These are phyloP conservation scores for Cephalopterus ornatus DNA, from an alignment of 2,113 vertebrate genomes.

Conservation along the genomic window DNA sequence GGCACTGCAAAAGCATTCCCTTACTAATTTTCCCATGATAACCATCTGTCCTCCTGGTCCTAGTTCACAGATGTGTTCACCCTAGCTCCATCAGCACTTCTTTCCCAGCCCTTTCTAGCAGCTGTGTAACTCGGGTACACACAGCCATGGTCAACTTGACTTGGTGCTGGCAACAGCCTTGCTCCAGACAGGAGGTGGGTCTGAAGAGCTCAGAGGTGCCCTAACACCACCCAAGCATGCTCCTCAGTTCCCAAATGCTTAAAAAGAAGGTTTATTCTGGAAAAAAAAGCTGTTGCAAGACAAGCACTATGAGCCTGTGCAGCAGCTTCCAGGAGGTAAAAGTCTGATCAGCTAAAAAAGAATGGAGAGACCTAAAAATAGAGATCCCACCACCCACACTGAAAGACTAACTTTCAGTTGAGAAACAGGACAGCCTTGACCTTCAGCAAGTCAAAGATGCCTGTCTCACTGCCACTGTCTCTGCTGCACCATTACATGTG, in stretches of 20 bases:
- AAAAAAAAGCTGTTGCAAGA: neutral
- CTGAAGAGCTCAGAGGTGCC: neutral
- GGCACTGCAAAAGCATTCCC: neutral
- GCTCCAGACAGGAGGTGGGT: neutral
- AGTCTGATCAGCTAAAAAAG: neutral
- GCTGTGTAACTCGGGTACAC: neutral
- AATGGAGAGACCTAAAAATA: neutral
- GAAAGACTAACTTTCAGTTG: neutral
- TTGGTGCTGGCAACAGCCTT: neutral
- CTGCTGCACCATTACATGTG: neutral
- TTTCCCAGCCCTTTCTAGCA: neutral
- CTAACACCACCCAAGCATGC: neutral
- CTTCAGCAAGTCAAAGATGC: neutral
- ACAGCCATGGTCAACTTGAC: neutral
- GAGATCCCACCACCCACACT: neutral
- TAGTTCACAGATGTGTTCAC: neutral
- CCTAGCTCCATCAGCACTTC: neutral
- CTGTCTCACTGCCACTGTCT: neutral
- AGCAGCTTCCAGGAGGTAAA: neutral
- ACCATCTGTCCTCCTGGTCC: neutral
- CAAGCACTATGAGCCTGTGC: neutral
- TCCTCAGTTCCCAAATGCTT: neutral
- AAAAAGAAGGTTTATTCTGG: neutral
- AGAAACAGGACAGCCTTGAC: neutral
- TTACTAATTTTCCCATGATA: neutral